These are phyloP conservation scores for Heptranchias perlo DNA, from an alignment of 2,113 vertebrate genomes.

Conservation along the genomic window DNA sequence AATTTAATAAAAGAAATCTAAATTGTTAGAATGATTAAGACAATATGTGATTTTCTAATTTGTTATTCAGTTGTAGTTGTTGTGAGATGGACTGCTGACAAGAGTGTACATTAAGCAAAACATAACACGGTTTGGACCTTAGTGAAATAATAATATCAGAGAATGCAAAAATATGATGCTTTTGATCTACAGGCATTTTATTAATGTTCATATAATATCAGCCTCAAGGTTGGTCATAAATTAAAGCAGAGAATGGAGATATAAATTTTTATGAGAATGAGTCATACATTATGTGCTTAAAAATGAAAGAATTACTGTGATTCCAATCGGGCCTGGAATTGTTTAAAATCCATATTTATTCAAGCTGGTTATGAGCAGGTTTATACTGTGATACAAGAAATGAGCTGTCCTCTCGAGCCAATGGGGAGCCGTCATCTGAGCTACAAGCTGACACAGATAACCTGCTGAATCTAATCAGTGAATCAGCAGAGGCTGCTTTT, in stretches of 20 bases:
- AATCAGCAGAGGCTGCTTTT: constrained; percentile 41
- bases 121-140: not conserved
- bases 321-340: constrained; percentile 51
- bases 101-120: constrained; percentile 39
- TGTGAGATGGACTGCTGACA: constrained; percentile 70
- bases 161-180: constrained; percentile 70
- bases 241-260: constrained; percentile 87
- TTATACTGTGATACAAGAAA: constrained; percentile 43
- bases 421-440: constrained; percentile 36
- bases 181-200: constrained; percentile 89
- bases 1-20: constrained; percentile 58
- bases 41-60: constrained; percentile 72
- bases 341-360: constrained; percentile 59
- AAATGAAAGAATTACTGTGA: constrained; percentile 85
- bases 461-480: constrained; percentile 38
- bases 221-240: constrained; percentile 87
- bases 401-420: constrained; percentile 38
- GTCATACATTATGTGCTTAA: constrained; percentile 91
- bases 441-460: constrained; percentile 41
- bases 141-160: constrained; percentile 43
- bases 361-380: constrained; percentile 57
- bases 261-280: constrained; percentile 95
- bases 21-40: constrained; percentile 68
- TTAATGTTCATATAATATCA: constrained; percentile 98
- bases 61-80: constrained; percentile 86